Percentiles rank a stretch among this genome's conserved stretches.
Conservation (phyloP, 2,797 vertebrate species). For the Acipenser transmontanus region DNA sequence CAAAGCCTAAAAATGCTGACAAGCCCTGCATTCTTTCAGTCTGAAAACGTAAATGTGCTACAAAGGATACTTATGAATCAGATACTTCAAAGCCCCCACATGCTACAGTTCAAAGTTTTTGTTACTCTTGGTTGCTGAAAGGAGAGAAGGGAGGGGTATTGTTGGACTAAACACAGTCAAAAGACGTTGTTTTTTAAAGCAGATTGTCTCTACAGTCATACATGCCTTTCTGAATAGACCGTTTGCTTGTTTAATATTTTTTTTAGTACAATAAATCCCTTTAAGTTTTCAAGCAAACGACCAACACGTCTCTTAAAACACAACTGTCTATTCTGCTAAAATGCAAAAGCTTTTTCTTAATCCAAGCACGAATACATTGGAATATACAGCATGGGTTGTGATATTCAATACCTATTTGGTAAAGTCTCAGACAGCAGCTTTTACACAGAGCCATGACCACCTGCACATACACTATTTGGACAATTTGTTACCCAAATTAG, state of each 20-base stretch:
- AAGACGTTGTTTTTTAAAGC: constrained; percentile 7
- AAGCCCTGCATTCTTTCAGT: constrained; percentile 1
- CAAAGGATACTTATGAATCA: neutral
- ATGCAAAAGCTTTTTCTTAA: no score
- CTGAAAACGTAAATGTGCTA: neutral
- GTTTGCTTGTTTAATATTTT: constrained; percentile 12
- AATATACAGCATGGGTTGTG: no score
- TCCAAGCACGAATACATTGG: no score
- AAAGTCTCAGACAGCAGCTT: no score
- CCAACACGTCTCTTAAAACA: no score
- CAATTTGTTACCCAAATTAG: no score
- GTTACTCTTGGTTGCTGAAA: constrained; percentile 11
- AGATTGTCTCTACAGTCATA: constrained; percentile 13
- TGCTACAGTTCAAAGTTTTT: constrained; percentile 15
- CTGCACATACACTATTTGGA: no score
- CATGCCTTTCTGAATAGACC: constrained; percentile 8
- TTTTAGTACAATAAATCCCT: no score
- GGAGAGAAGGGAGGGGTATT: constrained; percentile 8
- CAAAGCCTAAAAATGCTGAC: neutral
- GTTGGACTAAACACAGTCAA: constrained; percentile 9
- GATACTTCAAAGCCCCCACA: constrained; percentile 1
- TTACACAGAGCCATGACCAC: no score
- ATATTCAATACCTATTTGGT: no score
- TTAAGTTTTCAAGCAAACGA: no score
- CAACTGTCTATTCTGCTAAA: no score